A percentile compares a stretch with the other conserved stretches of the same genome.
These are phyloP conservation scores for Uromys caudimaculatus DNA, from an alignment of 2,797 vertebrate genomes.

Conservation along the genomic window DNA sequence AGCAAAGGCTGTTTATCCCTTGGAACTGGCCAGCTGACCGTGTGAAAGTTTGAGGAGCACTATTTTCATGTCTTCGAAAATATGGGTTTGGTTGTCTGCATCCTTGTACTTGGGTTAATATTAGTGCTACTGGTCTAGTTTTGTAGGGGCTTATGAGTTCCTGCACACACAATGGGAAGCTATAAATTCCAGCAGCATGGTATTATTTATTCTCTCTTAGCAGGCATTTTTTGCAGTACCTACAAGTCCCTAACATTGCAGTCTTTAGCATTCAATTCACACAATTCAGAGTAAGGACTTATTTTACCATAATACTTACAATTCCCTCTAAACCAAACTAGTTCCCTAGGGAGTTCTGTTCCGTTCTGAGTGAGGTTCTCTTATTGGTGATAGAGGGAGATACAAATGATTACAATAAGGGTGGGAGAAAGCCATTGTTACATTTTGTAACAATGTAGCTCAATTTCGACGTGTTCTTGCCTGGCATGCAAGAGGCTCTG, in stretches of 20 bases:
- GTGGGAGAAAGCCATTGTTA: conserved; percentile 20
- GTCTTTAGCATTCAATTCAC: conserved; percentile 19
- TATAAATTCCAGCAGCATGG: not conserved
- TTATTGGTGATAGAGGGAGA: not conserved
- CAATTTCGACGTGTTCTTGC: not conserved
- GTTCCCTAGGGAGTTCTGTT: not conserved
- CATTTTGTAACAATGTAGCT: not conserved
- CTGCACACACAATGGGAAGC: not conserved
- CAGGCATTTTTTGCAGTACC: conserved; percentile 19
- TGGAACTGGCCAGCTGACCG: not conserved
- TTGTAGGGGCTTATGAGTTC: not conserved
- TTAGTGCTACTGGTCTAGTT: not conserved
- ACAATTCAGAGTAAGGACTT: not conserved
- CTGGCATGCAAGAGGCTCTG: not conserved
- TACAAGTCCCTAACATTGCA: conserved; percentile 8
- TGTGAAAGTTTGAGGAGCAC: not conserved
- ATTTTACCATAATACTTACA: not conserved
- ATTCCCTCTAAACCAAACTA: not conserved
- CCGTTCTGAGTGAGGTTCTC: not conserved
- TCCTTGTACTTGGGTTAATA: not conserved
- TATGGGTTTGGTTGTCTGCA: not conserved
- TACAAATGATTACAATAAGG: not conserved
- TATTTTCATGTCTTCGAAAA: not conserved
- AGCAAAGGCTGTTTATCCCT: not conserved
- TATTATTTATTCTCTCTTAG: conserved; percentile 9